phyloP scores from a whole-genome alignment of 2,888 invertebrate species.

The Trilocha varians region DNA sequence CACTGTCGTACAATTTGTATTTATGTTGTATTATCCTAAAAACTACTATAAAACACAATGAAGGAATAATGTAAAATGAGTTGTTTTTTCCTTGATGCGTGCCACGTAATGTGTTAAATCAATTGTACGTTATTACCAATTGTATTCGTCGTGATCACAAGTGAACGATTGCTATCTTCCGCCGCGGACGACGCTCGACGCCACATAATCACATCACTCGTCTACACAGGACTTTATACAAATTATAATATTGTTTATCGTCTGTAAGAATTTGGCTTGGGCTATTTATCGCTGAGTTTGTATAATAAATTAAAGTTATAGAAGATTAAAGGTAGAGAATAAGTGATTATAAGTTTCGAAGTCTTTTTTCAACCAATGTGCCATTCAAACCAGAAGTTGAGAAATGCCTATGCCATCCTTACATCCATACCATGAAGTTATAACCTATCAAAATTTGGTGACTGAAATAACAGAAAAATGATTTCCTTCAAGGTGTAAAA shows the following conservation, averaged over 20 bases:
- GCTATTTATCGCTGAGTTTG: not conserved
- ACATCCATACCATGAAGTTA: too few relatives aligned
- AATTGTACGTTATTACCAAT: not conserved
- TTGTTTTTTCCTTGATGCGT: not conserved
- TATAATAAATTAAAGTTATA: not conserved
- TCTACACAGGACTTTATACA: not conserved
- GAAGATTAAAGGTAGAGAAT: not conserved
- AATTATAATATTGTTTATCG: not conserved
- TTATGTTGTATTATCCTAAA: too few relatives aligned
- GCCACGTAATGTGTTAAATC: not conserved
- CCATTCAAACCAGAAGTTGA: too few relatives aligned
- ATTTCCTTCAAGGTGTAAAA: too few relatives aligned
- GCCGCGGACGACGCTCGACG: constrained; percentile 1
- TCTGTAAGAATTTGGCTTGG: not conserved
- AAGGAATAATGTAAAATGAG: too few relatives aligned
- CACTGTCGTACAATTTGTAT: too few relatives aligned
- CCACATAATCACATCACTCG: not conserved
- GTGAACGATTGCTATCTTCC: not conserved
- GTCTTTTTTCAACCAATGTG: too few relatives aligned
- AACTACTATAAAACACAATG: too few relatives aligned
- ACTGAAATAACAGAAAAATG: too few relatives aligned
- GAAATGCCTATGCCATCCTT: too few relatives aligned
- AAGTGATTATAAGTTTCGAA: too few relatives aligned
- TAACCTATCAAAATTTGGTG: too few relatives aligned
- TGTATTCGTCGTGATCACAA: not conserved